Percentiles rank a stretch among this genome's conserved stretches.
phyloP scores from a whole-genome alignment of 2,888 invertebrate genomes.

The Stegophylla sp. region DNA sequence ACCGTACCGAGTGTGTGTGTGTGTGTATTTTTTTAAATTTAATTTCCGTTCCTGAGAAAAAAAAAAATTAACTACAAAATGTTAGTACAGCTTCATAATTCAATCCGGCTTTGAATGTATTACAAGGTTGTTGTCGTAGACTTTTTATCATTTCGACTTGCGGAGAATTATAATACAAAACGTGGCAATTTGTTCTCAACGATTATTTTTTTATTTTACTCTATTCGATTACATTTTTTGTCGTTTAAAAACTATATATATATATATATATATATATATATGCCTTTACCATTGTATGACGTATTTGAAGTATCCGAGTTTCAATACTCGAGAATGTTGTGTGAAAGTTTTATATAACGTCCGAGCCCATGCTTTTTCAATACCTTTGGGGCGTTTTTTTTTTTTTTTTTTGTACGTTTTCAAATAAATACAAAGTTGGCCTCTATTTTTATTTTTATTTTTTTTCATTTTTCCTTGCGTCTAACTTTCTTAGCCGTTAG shows the following conservation, averaged over 20 bases:
- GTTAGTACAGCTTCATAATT: no score
- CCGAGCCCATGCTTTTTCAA: constrained; percentile 3
- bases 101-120: no score
- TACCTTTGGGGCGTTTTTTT: neutral
- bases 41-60: no score
- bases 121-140: no score
- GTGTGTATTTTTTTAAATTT: no score
- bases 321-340: constrained; percentile 23
- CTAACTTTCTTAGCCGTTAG: neutral
- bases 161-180: no score
- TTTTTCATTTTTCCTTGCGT: neutral
- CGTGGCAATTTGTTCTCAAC: no score
- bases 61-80: no score
- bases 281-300: neutral
- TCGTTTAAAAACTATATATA: no score
- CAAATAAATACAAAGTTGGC: constrained; percentile 1
- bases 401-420: neutral
- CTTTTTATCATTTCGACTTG: no score
- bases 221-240: constrained; percentile 22
- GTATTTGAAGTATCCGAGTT: neutral
- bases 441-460: neutral
- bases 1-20: no score
- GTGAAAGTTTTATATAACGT: constrained; percentile 21
- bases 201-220: constrained; percentile 12
- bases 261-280: neutral